These are phyloP conservation scores for Drosophila paranaensis DNA, from an alignment of 2,888 invertebrate genomes.

Conservation along the genomic window DNA sequence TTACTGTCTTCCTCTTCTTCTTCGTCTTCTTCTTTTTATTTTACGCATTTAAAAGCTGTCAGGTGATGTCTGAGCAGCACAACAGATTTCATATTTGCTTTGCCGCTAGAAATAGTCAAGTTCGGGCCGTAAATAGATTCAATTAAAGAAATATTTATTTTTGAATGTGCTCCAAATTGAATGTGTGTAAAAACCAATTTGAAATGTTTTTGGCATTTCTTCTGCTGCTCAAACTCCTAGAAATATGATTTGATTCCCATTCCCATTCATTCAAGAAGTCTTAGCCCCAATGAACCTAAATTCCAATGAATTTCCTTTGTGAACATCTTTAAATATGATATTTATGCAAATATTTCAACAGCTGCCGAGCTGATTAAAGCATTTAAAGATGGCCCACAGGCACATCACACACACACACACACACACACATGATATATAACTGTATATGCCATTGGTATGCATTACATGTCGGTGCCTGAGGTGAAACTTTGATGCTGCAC, in stretches of 20 bases:
- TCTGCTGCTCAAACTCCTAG: not conserved
- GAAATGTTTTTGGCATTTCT: not conserved
- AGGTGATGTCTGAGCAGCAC: not conserved
- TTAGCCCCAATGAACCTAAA: not conserved
- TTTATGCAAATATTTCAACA: not conserved
- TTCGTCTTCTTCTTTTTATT: not conserved
- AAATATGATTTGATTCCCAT: not conserved
- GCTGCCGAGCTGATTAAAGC: not conserved
- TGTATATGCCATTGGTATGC: constrained; percentile 18
- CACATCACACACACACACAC: too few species aligned
- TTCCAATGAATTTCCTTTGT: not conserved
- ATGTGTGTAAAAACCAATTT: not conserved
- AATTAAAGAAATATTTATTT: not conserved
- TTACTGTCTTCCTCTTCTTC: not conserved
- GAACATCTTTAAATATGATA: not conserved
- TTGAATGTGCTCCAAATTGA: not conserved
- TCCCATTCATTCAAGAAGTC: too few species aligned
- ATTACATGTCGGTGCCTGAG: not conserved
- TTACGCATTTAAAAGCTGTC: not conserved
- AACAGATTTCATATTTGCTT: not conserved
- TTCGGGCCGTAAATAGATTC: not conserved
- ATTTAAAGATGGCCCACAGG: not conserved
- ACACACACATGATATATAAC: too few species aligned
- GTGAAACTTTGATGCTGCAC: not conserved
- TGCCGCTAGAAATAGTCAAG: not conserved